These are phyloP conservation scores for Halocaridina rubra DNA, from an alignment of 2,888 invertebrate species.

Conservation along the genomic window DNA sequence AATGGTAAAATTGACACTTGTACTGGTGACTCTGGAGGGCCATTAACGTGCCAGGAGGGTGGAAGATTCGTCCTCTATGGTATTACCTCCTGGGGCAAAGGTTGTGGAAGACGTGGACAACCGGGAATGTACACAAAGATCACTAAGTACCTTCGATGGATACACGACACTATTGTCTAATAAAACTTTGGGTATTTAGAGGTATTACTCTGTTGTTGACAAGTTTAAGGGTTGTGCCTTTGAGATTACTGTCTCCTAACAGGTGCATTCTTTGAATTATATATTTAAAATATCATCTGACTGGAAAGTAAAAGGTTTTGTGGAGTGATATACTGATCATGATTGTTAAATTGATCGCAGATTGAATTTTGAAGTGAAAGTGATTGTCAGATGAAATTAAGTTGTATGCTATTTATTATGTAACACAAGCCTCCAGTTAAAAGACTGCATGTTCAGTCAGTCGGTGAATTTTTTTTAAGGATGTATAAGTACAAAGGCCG, in stretches of 20 bases:
- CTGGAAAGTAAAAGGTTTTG: not conserved
- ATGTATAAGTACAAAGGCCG: too few species aligned
- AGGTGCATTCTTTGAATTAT: not conserved
- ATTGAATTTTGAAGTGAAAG: too few species aligned
- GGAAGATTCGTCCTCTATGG: constrained; percentile 68
- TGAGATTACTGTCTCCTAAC: not conserved
- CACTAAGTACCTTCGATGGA: constrained; percentile 77
- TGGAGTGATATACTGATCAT: not conserved
- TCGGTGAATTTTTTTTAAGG: too few species aligned
- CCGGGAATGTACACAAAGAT: constrained; percentile 81
- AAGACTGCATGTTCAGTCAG: too few species aligned
- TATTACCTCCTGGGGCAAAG: constrained; percentile 83
- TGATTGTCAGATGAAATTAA: too few species aligned
- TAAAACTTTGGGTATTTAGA: not conserved
- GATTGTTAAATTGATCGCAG: not conserved
- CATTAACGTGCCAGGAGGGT: constrained; percentile 76
- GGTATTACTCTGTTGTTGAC: not conserved
- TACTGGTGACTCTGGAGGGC: constrained; percentile 87
- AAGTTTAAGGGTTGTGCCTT: not conserved
- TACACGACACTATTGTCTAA: constrained; percentile 66
- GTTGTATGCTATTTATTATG: too few species aligned
- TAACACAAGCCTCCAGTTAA: too few species aligned
- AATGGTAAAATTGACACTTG: constrained; percentile 83
- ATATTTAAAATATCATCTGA: not conserved
- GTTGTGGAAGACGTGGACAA: constrained; percentile 79